phyloP scores from a whole-genome alignment of 2,113 vertebrate genomes.

The Myocastor coypus region DNA sequence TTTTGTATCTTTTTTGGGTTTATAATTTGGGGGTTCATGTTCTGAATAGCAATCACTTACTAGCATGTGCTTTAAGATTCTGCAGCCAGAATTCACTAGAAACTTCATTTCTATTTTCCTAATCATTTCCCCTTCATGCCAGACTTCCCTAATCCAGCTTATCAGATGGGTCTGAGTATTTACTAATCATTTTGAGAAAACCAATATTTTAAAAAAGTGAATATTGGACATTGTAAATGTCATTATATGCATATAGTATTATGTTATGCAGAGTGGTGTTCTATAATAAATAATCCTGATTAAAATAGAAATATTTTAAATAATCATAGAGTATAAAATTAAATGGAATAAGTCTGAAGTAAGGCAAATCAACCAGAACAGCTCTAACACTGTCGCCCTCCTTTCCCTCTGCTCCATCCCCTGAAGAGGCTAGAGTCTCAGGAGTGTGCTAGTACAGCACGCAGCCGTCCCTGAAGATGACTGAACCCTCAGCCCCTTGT shows the following conservation, averaged over 20 bases:
- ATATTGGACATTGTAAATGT: slow-evolving; percentile 43
- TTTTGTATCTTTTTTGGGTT: background rate
- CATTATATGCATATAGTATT: background rate
- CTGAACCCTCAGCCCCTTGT: background rate
- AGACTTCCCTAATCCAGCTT: background rate
- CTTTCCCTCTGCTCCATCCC: slow-evolving; percentile 53
- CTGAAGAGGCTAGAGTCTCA: slow-evolving; percentile 53
- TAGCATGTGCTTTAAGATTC: background rate
- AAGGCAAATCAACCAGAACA: slow-evolving; percentile 65
- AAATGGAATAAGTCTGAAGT: slow-evolving; percentile 63
- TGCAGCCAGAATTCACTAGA: background rate
- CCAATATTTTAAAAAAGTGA: slow-evolving; percentile 23
- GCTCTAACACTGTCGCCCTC: slow-evolving; percentile 51
- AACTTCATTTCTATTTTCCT: background rate
- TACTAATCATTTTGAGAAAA: slow-evolving; percentile 30
- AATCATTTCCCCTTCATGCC: background rate
- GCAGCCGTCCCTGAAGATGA: background rate
- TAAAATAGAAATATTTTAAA: slow-evolving; percentile 59
- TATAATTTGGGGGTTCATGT: background rate
- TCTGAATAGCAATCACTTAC: background rate
- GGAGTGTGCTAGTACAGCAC: background rate
- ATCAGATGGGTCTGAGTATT: background rate
- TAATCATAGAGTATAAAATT: slow-evolving; percentile 65
- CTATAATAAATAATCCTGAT: slow-evolving; percentile 62
- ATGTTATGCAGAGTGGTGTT: slow-evolving; percentile 63